A percentile compares a stretch with the other conserved stretches of the same genome.
phyloP scores from a whole-genome alignment of 2,113 vertebrate genomes.

The Clarias batrachus region DNA sequence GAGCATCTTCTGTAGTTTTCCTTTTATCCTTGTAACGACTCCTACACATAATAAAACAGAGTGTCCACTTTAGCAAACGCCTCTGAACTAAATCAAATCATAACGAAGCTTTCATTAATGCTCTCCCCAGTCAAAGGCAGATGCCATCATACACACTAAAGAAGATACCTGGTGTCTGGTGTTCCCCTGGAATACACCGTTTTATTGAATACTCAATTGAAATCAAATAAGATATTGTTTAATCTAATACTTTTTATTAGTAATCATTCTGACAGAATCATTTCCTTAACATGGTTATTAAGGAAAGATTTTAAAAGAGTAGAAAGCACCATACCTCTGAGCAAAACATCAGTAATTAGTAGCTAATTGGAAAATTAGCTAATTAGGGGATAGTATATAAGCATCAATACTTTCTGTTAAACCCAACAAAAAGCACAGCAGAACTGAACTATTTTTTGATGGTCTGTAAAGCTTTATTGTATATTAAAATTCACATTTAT shows the following conservation, averaged over 20 bases:
- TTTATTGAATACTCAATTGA: not conserved
- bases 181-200: not conserved
- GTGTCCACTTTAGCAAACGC: constrained; percentile 21
- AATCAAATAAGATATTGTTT: not conserved
- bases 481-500: not conserved
- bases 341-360: not conserved
- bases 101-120: constrained; percentile 25
- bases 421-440: not conserved
- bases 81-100: constrained; percentile 34
- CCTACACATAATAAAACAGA: constrained; percentile 26
- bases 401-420: not conserved
- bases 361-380: not conserved
- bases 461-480: not conserved
- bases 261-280: not conserved
- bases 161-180: not conserved
- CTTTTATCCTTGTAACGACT: constrained; percentile 36
- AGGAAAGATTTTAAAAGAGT: not conserved
- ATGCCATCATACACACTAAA: not conserved
- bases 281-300: not conserved
- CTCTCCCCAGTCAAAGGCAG: constrained; percentile 5
- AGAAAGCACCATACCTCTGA: not conserved
- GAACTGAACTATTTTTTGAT: not conserved
- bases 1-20: constrained; percentile 3
- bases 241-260: not conserved
- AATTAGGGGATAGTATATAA: not conserved